Percentiles rank a stretch among this genome's conserved stretches.
Evolutionary conservation across 30 jellyfish, hydroid and myxozoan species (phyloP).

Genomic region (Aurelia aurita): DNA sequence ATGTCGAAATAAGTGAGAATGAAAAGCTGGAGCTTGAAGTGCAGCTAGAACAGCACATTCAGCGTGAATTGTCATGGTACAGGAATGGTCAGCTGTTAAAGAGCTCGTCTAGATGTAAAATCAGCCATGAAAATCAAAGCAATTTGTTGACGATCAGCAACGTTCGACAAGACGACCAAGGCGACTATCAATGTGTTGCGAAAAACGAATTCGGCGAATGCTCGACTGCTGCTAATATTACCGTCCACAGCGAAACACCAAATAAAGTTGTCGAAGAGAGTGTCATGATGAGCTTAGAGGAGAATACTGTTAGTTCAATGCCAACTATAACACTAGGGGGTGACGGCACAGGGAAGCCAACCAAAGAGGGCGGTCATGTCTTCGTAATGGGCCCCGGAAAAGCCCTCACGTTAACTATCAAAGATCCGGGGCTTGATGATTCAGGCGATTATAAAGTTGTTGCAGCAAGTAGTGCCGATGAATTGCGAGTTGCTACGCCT

Average conservation of each 20-base stretch:
- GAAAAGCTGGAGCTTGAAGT: conserved; percentile 70
- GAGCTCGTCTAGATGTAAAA: conserved; percentile 28
- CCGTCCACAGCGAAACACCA: conserved; percentile 26
- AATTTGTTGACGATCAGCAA: conserved; percentile 24
- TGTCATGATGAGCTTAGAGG: background rate
- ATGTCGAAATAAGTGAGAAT: conserved; percentile 42
- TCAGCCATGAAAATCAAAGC: conserved; percentile 18
- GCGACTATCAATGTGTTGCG: conserved; percentile 73
- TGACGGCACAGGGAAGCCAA: background rate
- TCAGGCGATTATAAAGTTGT: conserved; percentile 62
- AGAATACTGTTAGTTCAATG: conserved; percentile 3
- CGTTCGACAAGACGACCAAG: conserved; percentile 61
- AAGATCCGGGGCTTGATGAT: conserved; percentile 37
- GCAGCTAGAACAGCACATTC: conserved; percentile 41
- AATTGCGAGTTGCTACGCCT: conserved; percentile 31
- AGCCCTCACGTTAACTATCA: conserved; percentile 39
- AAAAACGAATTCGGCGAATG: conserved; percentile 58
- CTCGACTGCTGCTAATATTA: conserved; percentile 53
- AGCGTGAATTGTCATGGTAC: conserved; percentile 61
- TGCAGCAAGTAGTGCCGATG: conserved; percentile 61
- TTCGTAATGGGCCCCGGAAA: conserved; percentile 50
- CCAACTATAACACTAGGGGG: conserved; percentile 45
- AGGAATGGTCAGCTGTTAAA: conserved; percentile 47
- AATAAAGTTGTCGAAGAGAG: conserved; percentile 32
- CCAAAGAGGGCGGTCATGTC: background rate